Evolutionary conservation across 2,797 vertebrate species (phyloP).

Genomic region (Diglossa cyanea): DNA sequence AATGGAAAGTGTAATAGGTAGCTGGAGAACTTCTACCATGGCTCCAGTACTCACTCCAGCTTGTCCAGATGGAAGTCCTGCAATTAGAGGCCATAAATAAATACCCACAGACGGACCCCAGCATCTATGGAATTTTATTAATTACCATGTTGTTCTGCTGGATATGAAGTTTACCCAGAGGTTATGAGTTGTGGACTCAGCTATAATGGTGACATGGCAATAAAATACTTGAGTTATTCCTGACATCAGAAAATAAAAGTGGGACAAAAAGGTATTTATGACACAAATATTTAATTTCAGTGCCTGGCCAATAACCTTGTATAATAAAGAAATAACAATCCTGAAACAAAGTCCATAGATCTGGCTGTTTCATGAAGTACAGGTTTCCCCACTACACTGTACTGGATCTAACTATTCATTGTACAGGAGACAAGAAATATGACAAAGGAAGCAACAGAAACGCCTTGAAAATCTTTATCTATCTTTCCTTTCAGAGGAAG

Average conservation of each 20-base stretch:
- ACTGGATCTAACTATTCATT: neutral
- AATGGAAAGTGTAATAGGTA: neutral
- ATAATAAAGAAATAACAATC: neutral
- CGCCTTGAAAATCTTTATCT: neutral
- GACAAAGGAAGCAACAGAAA: neutral
- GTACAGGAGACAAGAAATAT: neutral
- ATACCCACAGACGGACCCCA: neutral
- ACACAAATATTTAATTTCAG: constrained; percentile 7
- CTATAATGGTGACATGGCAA: neutral
- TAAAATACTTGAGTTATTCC: neutral
- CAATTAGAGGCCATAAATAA: neutral
- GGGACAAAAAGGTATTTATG: neutral
- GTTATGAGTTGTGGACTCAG: neutral
- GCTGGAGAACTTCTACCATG: neutral
- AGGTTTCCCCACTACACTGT: neutral
- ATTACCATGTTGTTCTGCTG: neutral
- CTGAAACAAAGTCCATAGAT: neutral
- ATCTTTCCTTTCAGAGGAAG: neutral
- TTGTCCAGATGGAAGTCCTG: neutral
- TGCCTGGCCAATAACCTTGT: neutral
- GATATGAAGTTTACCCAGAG: neutral
- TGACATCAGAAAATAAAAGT: neutral
- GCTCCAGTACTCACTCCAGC: neutral
- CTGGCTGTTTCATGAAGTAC: neutral
- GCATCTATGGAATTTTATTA: neutral